Evolutionary conservation across 2,113 vertebrate species (phyloP).

Genomic region (Sardina pilchardus): DNA sequence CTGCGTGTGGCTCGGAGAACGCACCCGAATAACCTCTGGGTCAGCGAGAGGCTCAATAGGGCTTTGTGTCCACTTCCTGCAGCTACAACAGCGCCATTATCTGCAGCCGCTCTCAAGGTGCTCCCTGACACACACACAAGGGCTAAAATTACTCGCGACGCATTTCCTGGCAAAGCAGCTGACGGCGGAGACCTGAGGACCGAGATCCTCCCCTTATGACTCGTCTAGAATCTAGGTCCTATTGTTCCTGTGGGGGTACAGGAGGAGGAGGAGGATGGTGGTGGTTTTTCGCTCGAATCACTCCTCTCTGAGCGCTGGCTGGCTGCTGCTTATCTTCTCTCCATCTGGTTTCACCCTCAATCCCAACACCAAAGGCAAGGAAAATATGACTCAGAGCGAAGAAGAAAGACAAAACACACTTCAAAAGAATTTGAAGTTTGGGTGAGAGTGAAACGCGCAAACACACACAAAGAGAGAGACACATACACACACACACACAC

Average conservation of each 20-base stretch:
- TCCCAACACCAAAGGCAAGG: background rate
- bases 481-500: background rate
- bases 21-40: background rate
- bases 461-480: background rate
- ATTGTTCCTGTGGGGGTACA: background rate
- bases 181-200: background rate
- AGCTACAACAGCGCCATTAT: background rate
- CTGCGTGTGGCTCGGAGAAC: background rate
- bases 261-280: too few relatives aligned
- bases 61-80: background rate
- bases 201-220: background rate
- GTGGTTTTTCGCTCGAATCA: background rate
- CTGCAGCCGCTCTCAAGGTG: background rate
- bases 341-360: conserved; percentile 2
- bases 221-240: background rate
- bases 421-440: background rate
- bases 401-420: background rate
- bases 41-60: background rate
- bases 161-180: background rate
- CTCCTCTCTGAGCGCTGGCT: background rate
- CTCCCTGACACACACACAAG: background rate
- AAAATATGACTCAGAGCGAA: background rate
- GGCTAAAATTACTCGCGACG: background rate
- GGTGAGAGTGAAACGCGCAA: background rate
- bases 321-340: background rate